Base-by-base conservation (phyloP, 2,797 vertebrate species). In the Fistularia commersonii region DNA sequence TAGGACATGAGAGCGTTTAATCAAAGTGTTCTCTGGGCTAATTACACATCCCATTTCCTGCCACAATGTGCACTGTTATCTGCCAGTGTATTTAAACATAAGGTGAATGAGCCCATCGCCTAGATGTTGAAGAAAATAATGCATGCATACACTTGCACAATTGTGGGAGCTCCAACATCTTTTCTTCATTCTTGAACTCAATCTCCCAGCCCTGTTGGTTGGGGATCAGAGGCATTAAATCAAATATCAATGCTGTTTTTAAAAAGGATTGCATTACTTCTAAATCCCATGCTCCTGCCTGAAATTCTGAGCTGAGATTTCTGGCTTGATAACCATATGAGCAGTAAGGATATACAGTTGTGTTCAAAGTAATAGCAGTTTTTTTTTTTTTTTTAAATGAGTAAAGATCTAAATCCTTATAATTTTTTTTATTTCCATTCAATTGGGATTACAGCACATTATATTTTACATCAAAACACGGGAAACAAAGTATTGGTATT, bases 1-100 rank as follows among this genome's bases (percentile, higher is more conserved):
- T 88, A 89, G 72, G 69, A 89, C 82, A 89, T 85, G 81, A 84
- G 82, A 83, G 79, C 42, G 57, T 83, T 89, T 88, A 84, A 89
- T 87, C 82, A 89, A 86, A 86, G 80, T 76, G 76, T 83, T 83
- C 65, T 73, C 74, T 77, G 76, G 41, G 64, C 78, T 86, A 88
- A 87, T 89, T 89, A 86, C 82, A 84, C 76, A 82, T 83, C 76
- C 69, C 84, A 86, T 84, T 80, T 83, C 68, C 78, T 76, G 72
- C 77, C 74, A 82, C 65, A 77, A 77, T 64, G 64, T 65, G 60
- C 69, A 79, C 64, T 48, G 69, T 73, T 80, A 79, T 84, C 78
- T 73, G 64, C 80, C 54, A 66, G 40, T 67, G 52, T 59, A 64
- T 72, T 78, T 75, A 68, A 67, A 74, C 54, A 69, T 48, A 40